A percentile compares a stretch with the other conserved stretches of the same genome.
phyloP scores from a whole-genome alignment of 2,113 vertebrate species.

The Lepisosteus oculatus region DNA sequence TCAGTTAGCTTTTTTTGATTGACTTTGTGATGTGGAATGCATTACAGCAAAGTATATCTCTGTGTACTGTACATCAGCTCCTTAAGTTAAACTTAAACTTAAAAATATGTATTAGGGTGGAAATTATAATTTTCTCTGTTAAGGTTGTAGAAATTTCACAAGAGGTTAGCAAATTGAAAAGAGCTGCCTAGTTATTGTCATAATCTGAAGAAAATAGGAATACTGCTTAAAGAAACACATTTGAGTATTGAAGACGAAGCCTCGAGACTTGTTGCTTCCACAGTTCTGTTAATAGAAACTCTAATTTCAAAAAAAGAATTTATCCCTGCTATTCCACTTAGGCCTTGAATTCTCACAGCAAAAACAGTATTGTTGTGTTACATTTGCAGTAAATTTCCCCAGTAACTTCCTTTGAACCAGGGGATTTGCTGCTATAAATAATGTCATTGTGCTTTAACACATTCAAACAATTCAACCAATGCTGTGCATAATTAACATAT shows the following conservation, averaged over 20 bases:
- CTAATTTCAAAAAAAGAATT: not conserved
- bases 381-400: not conserved
- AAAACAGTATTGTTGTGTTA: not conserved
- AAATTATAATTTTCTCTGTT: too few species aligned
- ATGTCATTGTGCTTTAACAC: slow-evolving; percentile 1
- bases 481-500: slow-evolving; percentile 50
- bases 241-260: not conserved
- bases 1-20: too few species aligned
- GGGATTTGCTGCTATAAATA: not conserved
- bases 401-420: not conserved
- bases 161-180: too few species aligned
- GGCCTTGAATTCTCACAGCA: not conserved
- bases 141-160: too few species aligned
- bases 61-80: too few species aligned
- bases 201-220: too few species aligned
- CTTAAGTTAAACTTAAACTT: too few species aligned
- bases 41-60: too few species aligned
- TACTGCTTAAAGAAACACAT: not conserved
- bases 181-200: too few species aligned
- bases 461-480: slow-evolving; percentile 38
- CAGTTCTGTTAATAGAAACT: not conserved
- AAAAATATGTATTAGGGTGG: too few species aligned
- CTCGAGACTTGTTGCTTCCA: not conserved
- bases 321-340: not conserved
- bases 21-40: too few species aligned